phyloP scores from a whole-genome alignment of 2,888 invertebrate genomes.

The Alloplasta piceator region DNA sequence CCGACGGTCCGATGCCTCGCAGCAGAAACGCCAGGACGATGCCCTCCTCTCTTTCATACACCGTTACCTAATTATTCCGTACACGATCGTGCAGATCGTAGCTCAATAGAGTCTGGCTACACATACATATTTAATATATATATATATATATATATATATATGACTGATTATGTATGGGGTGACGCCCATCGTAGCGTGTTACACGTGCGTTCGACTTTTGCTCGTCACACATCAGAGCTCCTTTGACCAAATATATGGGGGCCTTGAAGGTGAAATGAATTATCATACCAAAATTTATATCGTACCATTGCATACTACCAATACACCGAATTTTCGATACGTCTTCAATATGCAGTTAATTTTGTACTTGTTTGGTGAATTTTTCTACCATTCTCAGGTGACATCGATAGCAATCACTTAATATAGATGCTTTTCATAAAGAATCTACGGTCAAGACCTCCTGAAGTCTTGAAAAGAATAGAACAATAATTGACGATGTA shows the following conservation, averaged over 20 bases:
- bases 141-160: conserved; percentile 1
- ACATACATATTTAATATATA: too few relatives aligned
- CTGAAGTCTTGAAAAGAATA: too few relatives aligned
- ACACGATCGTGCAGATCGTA: conserved; percentile 46
- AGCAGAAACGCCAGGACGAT: conserved; percentile 51
- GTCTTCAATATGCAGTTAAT: too few relatives aligned
- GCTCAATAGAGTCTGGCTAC: conserved; percentile 16
- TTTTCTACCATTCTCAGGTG: too few relatives aligned
- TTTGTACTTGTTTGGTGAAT: too few relatives aligned
- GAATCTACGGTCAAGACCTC: too few relatives aligned
- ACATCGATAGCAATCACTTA: too few relatives aligned
- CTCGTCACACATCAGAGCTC: conserved; percentile 15
- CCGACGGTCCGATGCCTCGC: conserved; percentile 57
- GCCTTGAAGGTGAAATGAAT: conserved; percentile 16
- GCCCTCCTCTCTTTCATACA: conserved; percentile 64
- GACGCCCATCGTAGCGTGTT: conserved; percentile 53
- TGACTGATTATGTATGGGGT: conserved; percentile 34
- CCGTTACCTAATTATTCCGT: conserved; percentile 78
- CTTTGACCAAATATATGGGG: too few relatives aligned
- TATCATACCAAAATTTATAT: not conserved
- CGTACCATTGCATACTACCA: too few relatives aligned
- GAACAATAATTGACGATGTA: too few relatives aligned
- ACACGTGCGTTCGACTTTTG: conserved; percentile 59
- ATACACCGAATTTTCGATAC: too few relatives aligned
- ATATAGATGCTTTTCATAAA: too few relatives aligned